Conservation (phyloP, 2,888 invertebrate genomes). For the Philereme transversata region DNA sequence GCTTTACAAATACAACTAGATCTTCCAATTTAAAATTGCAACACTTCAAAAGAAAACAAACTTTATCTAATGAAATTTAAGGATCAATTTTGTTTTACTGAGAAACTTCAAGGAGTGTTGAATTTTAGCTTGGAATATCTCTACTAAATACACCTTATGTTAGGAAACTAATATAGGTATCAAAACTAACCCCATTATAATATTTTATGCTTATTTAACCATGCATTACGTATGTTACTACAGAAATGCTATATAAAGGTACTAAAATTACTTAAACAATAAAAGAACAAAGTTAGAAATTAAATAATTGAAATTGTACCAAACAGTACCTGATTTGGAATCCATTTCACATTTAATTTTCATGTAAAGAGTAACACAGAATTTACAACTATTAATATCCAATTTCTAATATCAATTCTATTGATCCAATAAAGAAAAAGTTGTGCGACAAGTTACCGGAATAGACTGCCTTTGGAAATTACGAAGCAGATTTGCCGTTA, state of each 20-base stretch:
- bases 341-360: conserved; percentile 14
- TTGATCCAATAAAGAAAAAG: no score
- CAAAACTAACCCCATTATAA: conserved; percentile 20
- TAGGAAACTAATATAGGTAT: conserved; percentile 18
- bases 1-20: conserved; percentile 5
- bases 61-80: conserved; percentile 1
- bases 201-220: conserved; percentile 25
- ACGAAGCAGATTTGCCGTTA: no score
- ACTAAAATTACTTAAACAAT: conserved; percentile 6
- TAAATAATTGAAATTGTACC: conserved; percentile 18
- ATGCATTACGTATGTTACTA: conserved; percentile 7
- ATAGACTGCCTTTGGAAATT: no score
- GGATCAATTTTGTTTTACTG: no score
- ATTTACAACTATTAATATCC: no score
- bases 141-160: conserved; percentile 22
- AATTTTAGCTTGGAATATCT: not conserved
- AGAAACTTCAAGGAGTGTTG: no score
- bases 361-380: conserved; percentile 20
- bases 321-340: conserved; percentile 14
- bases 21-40: no score
- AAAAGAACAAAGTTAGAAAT: conserved; percentile 8
- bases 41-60: conserved; percentile 24
- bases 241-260: conserved; percentile 20
- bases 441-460: no score
- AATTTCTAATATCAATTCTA: no score